Percentiles rank a stretch among this genome's conserved stretches.
Conservation (phyloP, 2,113 vertebrate species). For the Percopsis transmontana region DNA sequence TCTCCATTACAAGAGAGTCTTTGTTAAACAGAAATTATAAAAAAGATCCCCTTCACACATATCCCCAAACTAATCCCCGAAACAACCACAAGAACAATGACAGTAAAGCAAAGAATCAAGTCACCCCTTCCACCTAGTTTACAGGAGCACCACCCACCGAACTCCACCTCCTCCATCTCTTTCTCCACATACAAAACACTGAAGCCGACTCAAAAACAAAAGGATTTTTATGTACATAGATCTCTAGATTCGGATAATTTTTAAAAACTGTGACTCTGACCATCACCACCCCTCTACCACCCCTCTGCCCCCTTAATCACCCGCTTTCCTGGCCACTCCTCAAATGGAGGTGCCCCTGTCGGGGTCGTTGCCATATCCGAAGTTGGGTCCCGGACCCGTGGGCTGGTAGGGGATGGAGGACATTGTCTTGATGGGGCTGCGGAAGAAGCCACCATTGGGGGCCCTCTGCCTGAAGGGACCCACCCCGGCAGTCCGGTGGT, state of each 20-base stretch:
- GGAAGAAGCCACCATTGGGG: conserved; percentile 98
- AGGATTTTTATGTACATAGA: conserved; percentile 77
- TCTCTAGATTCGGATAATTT: conserved; percentile 51
- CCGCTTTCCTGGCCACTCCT: conserved; percentile 59
- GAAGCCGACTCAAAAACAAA: conserved; percentile 54
- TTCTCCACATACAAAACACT: conserved; percentile 53
- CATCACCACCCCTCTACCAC: conserved; percentile 15
- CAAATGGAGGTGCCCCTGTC: conserved; percentile 99
- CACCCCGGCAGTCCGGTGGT: conserved; percentile 92
- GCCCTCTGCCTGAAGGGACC: conserved; percentile 95
- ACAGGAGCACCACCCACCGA: conserved; percentile 44
- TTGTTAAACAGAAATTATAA: conserved; percentile 58
- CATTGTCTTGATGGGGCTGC: conserved; percentile 99
- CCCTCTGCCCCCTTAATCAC: conserved; percentile 34
- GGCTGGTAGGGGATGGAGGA: conserved; percentile 98
- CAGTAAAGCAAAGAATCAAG: conserved; percentile 71
- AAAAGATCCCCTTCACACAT: conserved; percentile 56
- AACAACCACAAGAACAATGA: conserved; percentile 76
- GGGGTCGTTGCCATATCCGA: conserved; percentile 94
- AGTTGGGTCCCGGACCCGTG: conserved; percentile 92
- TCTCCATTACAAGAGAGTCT: conserved; percentile 48
- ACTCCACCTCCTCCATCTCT: conserved; percentile 36
- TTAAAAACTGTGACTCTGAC: conserved; percentile 7
- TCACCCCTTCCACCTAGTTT: conserved; percentile 34
- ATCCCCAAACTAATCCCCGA: conserved; percentile 58